Conservation (phyloP, 2,888 invertebrate species). For the Rhamphomyia laevipes region DNA sequence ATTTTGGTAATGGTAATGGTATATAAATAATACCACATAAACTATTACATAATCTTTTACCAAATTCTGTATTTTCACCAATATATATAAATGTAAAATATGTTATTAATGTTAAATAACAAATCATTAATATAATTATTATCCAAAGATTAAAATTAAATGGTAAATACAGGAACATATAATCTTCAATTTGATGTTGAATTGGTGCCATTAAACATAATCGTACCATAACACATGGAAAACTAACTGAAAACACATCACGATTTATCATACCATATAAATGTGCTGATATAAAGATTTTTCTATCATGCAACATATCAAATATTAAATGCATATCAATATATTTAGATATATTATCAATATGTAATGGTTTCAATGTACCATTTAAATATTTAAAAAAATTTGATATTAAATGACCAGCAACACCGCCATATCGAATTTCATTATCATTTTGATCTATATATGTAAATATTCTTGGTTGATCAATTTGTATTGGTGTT, state of each 20-base stretch:
- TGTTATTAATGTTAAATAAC: neutral
- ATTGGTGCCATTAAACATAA: constrained; percentile 7
- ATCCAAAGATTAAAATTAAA: constrained; percentile 4
- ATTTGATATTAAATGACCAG: constrained; percentile 1
- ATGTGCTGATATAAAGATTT: constrained; percentile 6
- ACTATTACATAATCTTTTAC: neutral
- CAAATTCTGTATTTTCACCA: neutral
- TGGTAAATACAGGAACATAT: constrained; percentile 5
- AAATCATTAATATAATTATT: neutral
- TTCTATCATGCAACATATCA: neutral
- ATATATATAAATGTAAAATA: neutral
- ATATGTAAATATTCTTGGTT: constrained; percentile 6
- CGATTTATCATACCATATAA: constrained; percentile 6
- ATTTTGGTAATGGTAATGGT: neutral
- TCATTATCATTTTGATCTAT: neutral
- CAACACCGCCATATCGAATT: neutral
- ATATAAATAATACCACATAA: constrained; percentile 6
- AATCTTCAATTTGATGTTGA: neutral
- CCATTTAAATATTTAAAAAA: constrained; percentile 5
- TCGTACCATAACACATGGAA: neutral
- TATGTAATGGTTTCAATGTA: neutral
- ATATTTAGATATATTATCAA: neutral
- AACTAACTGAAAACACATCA: constrained; percentile 1
- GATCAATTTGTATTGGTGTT: constrained; percentile 6
- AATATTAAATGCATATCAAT: constrained; percentile 1